Base-by-base conservation (phyloP, 2,888 invertebrate species). In the Lycophotia porphyrea region DNA sequence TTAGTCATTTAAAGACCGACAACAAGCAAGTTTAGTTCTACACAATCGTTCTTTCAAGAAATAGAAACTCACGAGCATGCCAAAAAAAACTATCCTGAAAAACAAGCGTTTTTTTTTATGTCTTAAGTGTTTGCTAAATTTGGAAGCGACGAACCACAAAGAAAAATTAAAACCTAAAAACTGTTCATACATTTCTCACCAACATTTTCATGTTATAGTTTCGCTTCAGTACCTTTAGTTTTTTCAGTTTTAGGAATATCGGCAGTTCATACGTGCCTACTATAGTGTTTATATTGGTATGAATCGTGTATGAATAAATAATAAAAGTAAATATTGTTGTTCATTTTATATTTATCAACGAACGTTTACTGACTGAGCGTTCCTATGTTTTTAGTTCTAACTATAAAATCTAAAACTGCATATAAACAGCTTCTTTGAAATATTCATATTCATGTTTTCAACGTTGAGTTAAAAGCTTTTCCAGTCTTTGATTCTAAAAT, bases 271-370 rank as follows among this genome's bases (percentile, higher is more conserved):
- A 42, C n/a, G 31, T 34, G n/a, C 9, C 39, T 24, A 11, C 18
- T 5, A n/a, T 31, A 80, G 42, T 24, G 21, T 75, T 39, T 27
- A 24, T 39, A 61, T 61, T 39, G n/a, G 11, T 15, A 52, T 39
- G 36, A 75, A 42, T 21, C 31, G 39, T n/a, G 49, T 74, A 49
- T 66, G 75, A 78, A 81, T 65, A 76, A 81, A 66, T 66, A 76
- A 66, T 27, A 8, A 66, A 34, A 21, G 31, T 44, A 66, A 66
- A 81, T 49, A 42, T 52, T 36, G 5, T 78, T 60, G 5, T 78
- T 60, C n/a, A 44, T 52, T 66, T 49, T 11, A 60, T 66, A 39
- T 81, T 82, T 75, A 66, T 36, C 9, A 60, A 47, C n/a, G 9
- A 64, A 34, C n/a, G 15, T 2, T 2, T 61, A 4, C 24, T 24